Evolutionary conservation across 2,888 invertebrate species (phyloP), one percentile per base, ranked within the genome.

Genomic region (Sinopyrophorus schimmeli): DNA sequence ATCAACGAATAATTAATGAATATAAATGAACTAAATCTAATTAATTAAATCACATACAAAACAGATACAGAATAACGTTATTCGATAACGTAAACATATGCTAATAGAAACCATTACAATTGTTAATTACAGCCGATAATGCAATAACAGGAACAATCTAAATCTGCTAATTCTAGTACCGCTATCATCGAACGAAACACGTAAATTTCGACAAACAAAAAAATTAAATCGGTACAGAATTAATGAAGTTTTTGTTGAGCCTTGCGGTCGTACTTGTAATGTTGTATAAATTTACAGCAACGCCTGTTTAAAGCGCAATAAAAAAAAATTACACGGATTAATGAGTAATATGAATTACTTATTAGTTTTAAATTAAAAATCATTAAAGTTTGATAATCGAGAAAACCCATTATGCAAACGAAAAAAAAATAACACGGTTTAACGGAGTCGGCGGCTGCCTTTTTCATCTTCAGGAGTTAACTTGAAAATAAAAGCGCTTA

Each of bases 1-100:
- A n/a, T n/a, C n/a, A n/a, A n/a, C n/a, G n/a, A n/a, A n/a, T n/a
- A n/a, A n/a, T n/a, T n/a, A n/a, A n/a, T n/a, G n/a, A 15, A 12
- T 24, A 24, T 14, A 35, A 35, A n/a, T 2, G 20, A n/a, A 10
- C 24, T 15, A 24, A 35, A 35, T 24, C 14, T 12, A 30, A 11
- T 35, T 18, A 18, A 18, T 35, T 30, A 18, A 31, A 32, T 18
- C 11, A 21, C 28, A 30, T 28, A 40, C 28, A 32, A 24, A 34
- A 42, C 34, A 32, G 32, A 32, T 42, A 42, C 15, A 34, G 14
- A 16, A 16, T 15, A 24, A 35, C 23, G 12, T 23, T 39, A 47
- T 47, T 44, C 53, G 53, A 54, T 56, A 61, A 57, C 58, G 52
- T 55, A 58, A 60, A 59, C 60, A 60, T 54, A 61, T 62, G 55